Percentiles rank a stretch among this genome's conserved stretches.
Conservation (phyloP, 1,140 invertebrate species). For the Mya arenaria region DNA sequence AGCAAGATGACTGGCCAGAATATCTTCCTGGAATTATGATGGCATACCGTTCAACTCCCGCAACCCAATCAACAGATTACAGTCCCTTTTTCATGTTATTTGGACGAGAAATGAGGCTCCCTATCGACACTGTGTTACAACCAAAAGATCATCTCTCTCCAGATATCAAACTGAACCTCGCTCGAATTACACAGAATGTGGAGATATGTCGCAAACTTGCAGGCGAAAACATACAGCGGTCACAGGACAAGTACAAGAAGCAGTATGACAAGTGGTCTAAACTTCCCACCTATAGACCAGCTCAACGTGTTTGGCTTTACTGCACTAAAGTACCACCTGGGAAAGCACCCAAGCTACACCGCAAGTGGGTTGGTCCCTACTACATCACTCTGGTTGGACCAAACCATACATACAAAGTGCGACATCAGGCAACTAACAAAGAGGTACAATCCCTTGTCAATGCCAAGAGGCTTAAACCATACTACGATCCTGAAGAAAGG, state of each 20-base stretch:
- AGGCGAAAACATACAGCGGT: constrained; percentile 15
- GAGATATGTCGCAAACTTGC: constrained; percentile 41
- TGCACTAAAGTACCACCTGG: constrained; percentile 7
- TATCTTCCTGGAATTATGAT: constrained; percentile 54
- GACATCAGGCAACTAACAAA: constrained; percentile 3
- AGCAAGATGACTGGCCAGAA: constrained; percentile 57
- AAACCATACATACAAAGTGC: constrained; percentile 39
- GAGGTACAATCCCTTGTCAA: too few relatives aligned
- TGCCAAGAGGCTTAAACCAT: constrained; percentile 45
- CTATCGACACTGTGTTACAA: constrained; percentile 29
- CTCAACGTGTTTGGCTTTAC: background rate
- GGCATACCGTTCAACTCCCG: constrained; percentile 33
- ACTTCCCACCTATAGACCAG: constrained; percentile 22
- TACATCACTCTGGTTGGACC: constrained; percentile 12
- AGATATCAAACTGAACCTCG: background rate
- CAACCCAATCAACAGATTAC: constrained; percentile 41
- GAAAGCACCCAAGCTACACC: constrained; percentile 8
- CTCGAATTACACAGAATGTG: constrained; percentile 1
- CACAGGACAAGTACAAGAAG: constrained; percentile 35
- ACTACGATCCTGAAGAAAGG: background rate
- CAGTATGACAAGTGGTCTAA: constrained; percentile 35
- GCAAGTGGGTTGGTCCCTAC: constrained; percentile 43
- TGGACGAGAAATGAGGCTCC: constrained; percentile 48
- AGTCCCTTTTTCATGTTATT: constrained; percentile 46
- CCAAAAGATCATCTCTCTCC: background rate